Evolutionary conservation across 2,888 invertebrate species (phyloP).

Genomic region (Yponomeuta evonymella): DNA sequence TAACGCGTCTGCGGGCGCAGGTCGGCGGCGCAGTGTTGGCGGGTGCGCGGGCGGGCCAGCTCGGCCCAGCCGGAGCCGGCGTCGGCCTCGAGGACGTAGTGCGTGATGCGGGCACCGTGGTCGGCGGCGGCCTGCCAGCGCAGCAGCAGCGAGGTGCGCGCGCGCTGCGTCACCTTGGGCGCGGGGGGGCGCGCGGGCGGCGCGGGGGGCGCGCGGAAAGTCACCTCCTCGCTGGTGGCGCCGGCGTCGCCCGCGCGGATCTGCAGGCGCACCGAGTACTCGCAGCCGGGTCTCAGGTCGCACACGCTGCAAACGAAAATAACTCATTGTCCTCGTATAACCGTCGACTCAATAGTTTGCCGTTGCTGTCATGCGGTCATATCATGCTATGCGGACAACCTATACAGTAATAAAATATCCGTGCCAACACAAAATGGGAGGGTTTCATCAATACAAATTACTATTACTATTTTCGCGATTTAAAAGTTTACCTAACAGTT

Average conservation of each 20-base stretch:
- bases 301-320: conserved; percentile 71
- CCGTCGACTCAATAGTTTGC: no score
- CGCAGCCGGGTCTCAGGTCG: conserved; percentile 91
- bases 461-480: no score
- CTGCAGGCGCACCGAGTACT: conserved; percentile 88
- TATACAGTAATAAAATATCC: no score
- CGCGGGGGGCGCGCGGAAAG: conserved; percentile 87
- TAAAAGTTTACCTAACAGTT: no score
- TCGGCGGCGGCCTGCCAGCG: conserved; percentile 84
- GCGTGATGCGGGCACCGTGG: conserved; percentile 86
- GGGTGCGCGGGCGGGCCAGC: conserved; percentile 82
- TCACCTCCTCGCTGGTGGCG: conserved; percentile 84
- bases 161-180: conserved; percentile 82
- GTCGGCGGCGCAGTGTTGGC: conserved; percentile 84
- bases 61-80: conserved; percentile 84
- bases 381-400: no score
- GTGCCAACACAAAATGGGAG: no score
- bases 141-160: conserved; percentile 82
- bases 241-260: conserved; percentile 87
- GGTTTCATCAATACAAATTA: no score
- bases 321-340: no score
- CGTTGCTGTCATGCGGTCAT: no score
- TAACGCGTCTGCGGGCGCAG: conserved; percentile 88
- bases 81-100: conserved; percentile 87
- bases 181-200: conserved; percentile 85